These are phyloP conservation scores for Drosophila arizonae DNA, from an alignment of 1,140 invertebrate species.

Conservation along the genomic window DNA sequence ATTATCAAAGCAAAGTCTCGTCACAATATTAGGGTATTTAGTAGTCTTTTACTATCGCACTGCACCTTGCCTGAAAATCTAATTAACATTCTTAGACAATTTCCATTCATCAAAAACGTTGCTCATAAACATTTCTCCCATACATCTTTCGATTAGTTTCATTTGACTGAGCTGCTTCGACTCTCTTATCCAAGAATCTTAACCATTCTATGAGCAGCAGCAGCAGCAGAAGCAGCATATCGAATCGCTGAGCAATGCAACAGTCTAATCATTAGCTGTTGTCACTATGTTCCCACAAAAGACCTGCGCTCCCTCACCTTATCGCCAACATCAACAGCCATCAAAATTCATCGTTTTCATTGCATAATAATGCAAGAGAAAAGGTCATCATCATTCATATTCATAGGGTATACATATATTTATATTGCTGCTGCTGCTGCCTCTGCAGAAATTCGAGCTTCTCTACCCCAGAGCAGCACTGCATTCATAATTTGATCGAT, in stretches of 20 bases:
- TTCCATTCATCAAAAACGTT: background rate
- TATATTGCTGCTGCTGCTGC: too few relatives aligned
- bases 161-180: conserved; percentile 15
- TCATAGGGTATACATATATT: conserved; percentile 21
- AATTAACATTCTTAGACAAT: background rate
- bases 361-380: conserved; percentile 38
- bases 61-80: background rate
- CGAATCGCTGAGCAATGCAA: conserved; percentile 56
- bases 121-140: conserved; percentile 15
- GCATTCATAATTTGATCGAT: conserved; percentile 76
- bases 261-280: conserved; percentile 55
- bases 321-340: conserved; percentile 61
- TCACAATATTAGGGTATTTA: too few relatives aligned
- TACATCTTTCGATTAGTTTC: conserved; percentile 58
- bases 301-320: conserved; percentile 14
- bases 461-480: conserved; percentile 15
- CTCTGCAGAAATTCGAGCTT: conserved; percentile 15
- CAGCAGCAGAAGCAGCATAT: conserved; percentile 52
- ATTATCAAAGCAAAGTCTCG: too few relatives aligned
- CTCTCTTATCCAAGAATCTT: conserved; percentile 31
- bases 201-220: conserved; percentile 6
- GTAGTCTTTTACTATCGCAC: too few relatives aligned
- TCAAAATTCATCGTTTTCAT: conserved; percentile 38
- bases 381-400: conserved; percentile 67
- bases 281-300: conserved; percentile 52